Conservation (phyloP, 1,140 invertebrate species). For the Orius laevigatus region DNA sequence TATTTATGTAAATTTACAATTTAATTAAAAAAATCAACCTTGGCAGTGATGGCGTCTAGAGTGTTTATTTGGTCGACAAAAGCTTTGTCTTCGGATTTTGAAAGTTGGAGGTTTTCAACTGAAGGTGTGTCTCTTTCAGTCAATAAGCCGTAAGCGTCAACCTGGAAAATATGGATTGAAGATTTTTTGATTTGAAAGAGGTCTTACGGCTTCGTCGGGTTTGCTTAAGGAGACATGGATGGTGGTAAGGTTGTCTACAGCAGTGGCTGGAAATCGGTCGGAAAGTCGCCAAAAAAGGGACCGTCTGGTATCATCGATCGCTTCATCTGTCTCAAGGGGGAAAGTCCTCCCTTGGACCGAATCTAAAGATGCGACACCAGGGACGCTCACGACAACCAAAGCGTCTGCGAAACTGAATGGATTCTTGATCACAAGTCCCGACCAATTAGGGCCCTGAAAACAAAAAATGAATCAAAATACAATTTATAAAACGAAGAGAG, state of each 20-base stretch:
- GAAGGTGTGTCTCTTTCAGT: conserved; percentile 3
- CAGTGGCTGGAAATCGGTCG: conserved; percentile 27
- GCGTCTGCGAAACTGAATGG: conserved; percentile 63
- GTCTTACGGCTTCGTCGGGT: conserved; percentile 10
- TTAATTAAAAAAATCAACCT: conserved; percentile 12
- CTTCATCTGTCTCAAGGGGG: conserved; percentile 42
- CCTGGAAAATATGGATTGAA: conserved; percentile 9
- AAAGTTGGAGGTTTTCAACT: conserved; percentile 10
- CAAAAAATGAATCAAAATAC: not conserved
- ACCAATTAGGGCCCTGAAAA: conserved; percentile 47
- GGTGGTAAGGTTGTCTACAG: conserved; percentile 11
- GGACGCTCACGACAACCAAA: conserved; percentile 52
- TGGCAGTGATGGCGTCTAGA: conserved; percentile 19
- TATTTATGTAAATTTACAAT: conserved; percentile 7
- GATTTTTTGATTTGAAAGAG: not conserved
- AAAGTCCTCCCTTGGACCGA: conserved; percentile 26
- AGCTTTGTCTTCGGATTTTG: conserved; percentile 18
- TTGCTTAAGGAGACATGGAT: conserved; percentile 4
- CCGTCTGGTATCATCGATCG: conserved; percentile 43
- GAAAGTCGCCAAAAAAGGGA: conserved; percentile 40
- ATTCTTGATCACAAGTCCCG: conserved; percentile 47
- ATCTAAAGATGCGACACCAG: conserved; percentile 40
- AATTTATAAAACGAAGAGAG: too few relatives aligned
- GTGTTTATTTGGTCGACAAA: conserved; percentile 22
- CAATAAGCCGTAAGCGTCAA: conserved; percentile 6